Base-by-base conservation (phyloP, 2,888 invertebrate species). In the Glaucopsyche alexis region DNA sequence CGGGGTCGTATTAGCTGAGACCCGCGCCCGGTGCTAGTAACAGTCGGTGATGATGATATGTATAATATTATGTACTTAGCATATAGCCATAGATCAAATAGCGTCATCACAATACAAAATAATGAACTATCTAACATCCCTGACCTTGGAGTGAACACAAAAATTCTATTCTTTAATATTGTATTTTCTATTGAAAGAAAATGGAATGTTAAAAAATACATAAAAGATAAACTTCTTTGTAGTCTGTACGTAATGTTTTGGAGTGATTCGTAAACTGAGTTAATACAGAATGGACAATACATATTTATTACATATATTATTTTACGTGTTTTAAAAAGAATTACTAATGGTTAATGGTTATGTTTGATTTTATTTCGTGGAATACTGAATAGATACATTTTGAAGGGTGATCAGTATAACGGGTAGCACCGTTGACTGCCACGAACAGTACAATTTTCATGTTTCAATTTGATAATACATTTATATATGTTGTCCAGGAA, bases 181-280 rank as follows among this genome's bases (percentile, higher is more conserved):
- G 60, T 38, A 60, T 60, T 60, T 60, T 38, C 60, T 29, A 13
- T 29, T 2, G 38, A 60, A 60, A 29, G 14, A 29, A 29, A 60
- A 60, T 60, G 60, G 60, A 60, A 38, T 60, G 14, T 60, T 60
- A 60, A 38, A 60, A 60, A 60, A 13, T 60, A 14, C 29, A 60
- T 60, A 38, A 60, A 60, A 60, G 29, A 60, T 60, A 60, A 60
- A 60, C 13, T 60, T 60, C 60, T 60, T 60, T 60, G 60, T 60
- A 38, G 60, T 60, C 29, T 60, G 38, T 60, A 29, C 60, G 29
- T 60, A 60, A 60, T 29, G 29, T 29, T 60, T 60, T 55, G 55
- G 55, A 55, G 55, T 55, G 19, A 55, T 55, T 60, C 29, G 60
- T 29, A 60, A 60, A 60, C 60, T 13, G 29, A 60, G 60, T 60